Conservation (phyloP, 2,888 invertebrate species). For the Drosophila nr. fundita region DNA sequence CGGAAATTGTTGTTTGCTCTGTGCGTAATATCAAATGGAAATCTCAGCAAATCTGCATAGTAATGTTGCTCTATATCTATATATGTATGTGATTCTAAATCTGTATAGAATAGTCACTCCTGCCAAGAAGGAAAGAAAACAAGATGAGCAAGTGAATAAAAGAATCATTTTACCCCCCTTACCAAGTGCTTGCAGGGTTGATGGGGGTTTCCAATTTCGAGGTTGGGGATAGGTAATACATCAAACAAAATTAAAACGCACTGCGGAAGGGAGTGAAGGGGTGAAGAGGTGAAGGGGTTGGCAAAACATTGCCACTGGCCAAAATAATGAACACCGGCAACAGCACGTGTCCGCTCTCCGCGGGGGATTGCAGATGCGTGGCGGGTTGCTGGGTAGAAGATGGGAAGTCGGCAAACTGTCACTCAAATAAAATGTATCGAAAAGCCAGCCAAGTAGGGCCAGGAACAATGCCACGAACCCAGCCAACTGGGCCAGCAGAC, state of each 20-base stretch:
- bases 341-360: slow-evolving; percentile 60
- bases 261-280: slow-evolving; percentile 8
- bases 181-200: slow-evolving; percentile 16
- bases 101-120: slow-evolving; percentile 6
- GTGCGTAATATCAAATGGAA: slow-evolving; percentile 57
- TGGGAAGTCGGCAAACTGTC: slow-evolving; percentile 47
- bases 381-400: not conserved
- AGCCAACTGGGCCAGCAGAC: slow-evolving; percentile 57
- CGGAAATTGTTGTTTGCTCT: slow-evolving; percentile 45
- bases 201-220: not conserved
- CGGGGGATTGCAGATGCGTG: slow-evolving; percentile 5
- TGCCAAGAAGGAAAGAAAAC: not conserved
- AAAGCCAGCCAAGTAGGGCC: slow-evolving; percentile 34
- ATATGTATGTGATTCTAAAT: not conserved
- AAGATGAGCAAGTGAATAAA: slow-evolving; percentile 36
- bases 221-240: slow-evolving; percentile 50
- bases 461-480: slow-evolving; percentile 5
- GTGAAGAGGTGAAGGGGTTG: slow-evolving; percentile 57
- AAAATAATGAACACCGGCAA: slow-evolving; percentile 67
- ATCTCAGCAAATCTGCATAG: slow-evolving; percentile 72
- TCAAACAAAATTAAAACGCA: slow-evolving; percentile 79
- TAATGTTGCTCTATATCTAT: slow-evolving; percentile 18
- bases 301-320: slow-evolving; percentile 56
- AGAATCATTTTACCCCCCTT: slow-evolving; percentile 24
- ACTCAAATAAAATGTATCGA: slow-evolving; percentile 66